Percentiles rank a stretch among this genome's conserved stretches.
Evolutionary conservation across 2,797 vertebrate genomes (phyloP).

Genomic region (Pangasius krempfi): DNA sequence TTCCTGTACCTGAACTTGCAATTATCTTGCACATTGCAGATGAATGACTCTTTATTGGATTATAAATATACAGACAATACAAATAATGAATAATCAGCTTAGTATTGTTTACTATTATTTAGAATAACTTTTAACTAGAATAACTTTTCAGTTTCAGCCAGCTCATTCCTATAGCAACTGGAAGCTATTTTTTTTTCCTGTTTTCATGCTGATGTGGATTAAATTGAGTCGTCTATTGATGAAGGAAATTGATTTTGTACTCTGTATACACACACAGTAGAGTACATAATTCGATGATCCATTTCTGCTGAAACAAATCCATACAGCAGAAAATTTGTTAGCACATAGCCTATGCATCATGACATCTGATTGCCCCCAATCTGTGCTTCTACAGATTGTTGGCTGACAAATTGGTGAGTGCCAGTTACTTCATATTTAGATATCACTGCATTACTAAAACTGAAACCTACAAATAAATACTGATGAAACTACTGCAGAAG

Average conservation of each 20-base stretch:
- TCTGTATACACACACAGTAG: background rate
- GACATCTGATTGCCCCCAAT: background rate
- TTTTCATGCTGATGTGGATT: slow-evolving; percentile 1
- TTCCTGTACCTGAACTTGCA: background rate
- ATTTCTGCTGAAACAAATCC: background rate
- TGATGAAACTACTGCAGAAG: background rate
- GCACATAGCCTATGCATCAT: background rate
- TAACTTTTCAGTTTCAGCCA: background rate
- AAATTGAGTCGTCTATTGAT: background rate
- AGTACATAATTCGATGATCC: background rate
- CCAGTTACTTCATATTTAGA: background rate
- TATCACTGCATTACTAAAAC: background rate
- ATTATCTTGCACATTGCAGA: background rate
- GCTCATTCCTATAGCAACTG: background rate
- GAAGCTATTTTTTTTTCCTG: background rate
- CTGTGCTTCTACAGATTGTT: background rate
- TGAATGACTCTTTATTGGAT: background rate
- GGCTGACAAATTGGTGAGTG: background rate
- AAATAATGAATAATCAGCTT: background rate
- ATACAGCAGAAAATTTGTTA: background rate
- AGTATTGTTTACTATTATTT: background rate
- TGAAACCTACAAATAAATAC: background rate
- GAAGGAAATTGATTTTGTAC: background rate
- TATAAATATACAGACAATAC: background rate
- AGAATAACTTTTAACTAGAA: background rate